Evolutionary conservation across 2,888 invertebrate species (phyloP), one percentile per base, ranked within the genome.

Genomic region (Thalpophila matura): DNA sequence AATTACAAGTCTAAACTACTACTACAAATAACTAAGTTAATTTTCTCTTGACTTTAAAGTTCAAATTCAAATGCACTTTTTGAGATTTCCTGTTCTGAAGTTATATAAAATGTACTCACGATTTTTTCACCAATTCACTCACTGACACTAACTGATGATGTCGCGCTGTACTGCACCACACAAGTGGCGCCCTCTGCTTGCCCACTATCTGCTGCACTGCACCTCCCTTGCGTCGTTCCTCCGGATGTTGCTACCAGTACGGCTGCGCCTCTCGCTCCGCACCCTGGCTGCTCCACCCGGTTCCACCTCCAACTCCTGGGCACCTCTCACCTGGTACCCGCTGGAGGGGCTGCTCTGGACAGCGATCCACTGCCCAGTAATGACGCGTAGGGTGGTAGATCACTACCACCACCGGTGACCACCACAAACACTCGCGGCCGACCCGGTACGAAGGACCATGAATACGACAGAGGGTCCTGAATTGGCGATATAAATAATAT

Each of bases 101-200:
- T 40, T 24, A 26, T 42, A 7, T 24, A 26, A 42, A 42, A 26
- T 42, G 42, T 42, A 42, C 42, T 26, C 42, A 42, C 42, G 42
- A 5, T 42, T 42, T n/a, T n/a, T n/a, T n/a, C n/a, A n/a, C n/a
- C n/a, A n/a, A n/a, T n/a, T n/a, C n/a, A n/a, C 42, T 42, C 42
- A 42, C 42, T 37, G 22, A 40, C 22, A 14, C 14, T n/a, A n/a
- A 24, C 24, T 24, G 24, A 24, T 22, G 22, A 26, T 22, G 10
- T 14, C 12, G 20, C 26, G 42, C n/a, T 14, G 37, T 37, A 37
- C 37, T 37, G 37, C 37, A 37, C 37, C 37, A 37, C 37, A 5
- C 4, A 16, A 26, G 42, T 26, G 42, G 42, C 20, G 26, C 24
- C 42, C 42, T 42, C 42, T 42, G 3, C 24, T 24, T 24, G 24